Evolutionary conservation across 2,797 vertebrate species (phyloP).

Genomic region (Oreochromis mossambicus): DNA sequence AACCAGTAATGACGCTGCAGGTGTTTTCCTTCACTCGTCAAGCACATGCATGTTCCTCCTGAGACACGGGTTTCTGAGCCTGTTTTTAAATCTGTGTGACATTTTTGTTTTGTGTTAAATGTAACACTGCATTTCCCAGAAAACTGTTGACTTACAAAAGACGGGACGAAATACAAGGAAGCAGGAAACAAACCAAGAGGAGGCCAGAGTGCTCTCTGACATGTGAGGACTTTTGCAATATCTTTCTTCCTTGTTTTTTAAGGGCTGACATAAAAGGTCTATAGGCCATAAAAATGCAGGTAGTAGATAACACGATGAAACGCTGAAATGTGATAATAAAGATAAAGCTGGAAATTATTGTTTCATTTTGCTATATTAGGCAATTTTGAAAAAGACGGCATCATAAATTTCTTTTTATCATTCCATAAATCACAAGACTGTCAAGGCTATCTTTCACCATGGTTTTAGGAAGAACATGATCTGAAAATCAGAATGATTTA

Average conservation of each 20-base stretch:
- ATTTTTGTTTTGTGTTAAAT: neutral
- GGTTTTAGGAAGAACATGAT: too few species aligned
- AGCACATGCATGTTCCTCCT: neutral
- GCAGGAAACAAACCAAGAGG: neutral
- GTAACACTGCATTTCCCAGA: neutral
- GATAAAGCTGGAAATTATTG: neutral
- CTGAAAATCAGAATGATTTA: too few species aligned
- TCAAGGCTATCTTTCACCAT: too few species aligned
- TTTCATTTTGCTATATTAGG: neutral
- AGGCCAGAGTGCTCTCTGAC: neutral
- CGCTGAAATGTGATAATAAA: neutral
- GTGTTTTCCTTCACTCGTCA: neutral
- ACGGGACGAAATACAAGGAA: neutral
- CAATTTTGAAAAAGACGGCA: neutral
- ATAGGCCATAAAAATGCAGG: neutral
- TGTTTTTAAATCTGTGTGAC: neutral
- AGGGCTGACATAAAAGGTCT: neutral
- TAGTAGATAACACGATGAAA: neutral
- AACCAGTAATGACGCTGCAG: neutral
- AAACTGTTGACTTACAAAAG: neutral
- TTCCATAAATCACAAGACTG: too few species aligned
- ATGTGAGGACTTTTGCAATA: neutral
- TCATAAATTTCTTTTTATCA: neutral
- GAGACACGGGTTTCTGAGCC: neutral
- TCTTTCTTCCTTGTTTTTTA: neutral